Evolutionary conservation across 2,888 invertebrate genomes (phyloP), one percentile per base, ranked within the genome.

Genomic region (Lamellibrachia columna): DNA sequence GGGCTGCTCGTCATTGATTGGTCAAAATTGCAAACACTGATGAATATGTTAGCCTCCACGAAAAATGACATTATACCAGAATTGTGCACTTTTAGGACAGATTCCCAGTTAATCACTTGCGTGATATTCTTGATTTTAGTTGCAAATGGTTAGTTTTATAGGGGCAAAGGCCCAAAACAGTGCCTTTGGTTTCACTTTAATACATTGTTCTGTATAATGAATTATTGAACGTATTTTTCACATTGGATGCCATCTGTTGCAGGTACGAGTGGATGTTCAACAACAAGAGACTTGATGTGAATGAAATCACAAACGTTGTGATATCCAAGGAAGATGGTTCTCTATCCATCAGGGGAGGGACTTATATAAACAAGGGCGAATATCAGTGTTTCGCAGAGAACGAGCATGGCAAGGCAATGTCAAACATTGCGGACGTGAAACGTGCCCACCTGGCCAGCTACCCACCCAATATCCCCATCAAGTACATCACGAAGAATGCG

Each of bases 401-500:
- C 75, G 75, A 75, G 6, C 22, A 75, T 75, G 75, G 75, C 75
- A 75, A 11, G 15, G 75, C 75, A 6, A 75, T 75, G 75, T 75
- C 75, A 75, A 75, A 75, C 75, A 6, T 75, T 11, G 2, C 22
- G 6, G 22, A 15, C 4, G 6, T 75, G 15, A 75, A 2, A 22
- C 75, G 22, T 22, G 22, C 75, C 75, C 0, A 1, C 75, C 15
- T 75, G 15, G 11, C 75, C 75, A 0, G 0, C 22, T 75, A 75
- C 22, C 75, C 75, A 15, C 22, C 75, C 15, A 75, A 75, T 22
- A 75, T 75, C 2, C 75, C 75, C 4, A 6, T 75, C 3, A 11
- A 0, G 1, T 1, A 2, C 11, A 22, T 22, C 75, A 2, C 0
- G 0, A 1, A 2, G 22, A 22, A 2, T 0, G 75, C 75, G 15